A percentile compares a stretch with the other conserved stretches of the same genome.
Conservation (phyloP, 2,113 vertebrate genomes). For the Neodontobutis hainanensis region DNA sequence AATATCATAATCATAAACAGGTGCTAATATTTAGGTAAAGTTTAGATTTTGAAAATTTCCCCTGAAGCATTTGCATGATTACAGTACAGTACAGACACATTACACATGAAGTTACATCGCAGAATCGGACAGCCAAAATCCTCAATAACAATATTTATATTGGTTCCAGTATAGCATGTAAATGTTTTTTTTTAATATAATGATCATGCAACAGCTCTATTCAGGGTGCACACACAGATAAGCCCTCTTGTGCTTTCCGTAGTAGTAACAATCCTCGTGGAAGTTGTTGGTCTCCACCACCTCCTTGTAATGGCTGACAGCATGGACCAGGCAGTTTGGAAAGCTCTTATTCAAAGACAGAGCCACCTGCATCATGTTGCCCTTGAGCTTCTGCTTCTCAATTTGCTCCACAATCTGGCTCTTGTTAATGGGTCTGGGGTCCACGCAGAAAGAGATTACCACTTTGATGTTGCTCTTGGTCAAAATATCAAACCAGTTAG, state of each 20-base stretch:
- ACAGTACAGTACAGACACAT: not conserved
- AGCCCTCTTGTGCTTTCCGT: constrained; percentile 72
- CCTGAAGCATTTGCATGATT: constrained; percentile 1
- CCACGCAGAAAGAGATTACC: constrained; percentile 75
- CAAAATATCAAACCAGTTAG: constrained; percentile 77
- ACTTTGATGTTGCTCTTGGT: constrained; percentile 77
- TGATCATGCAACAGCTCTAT: constrained; percentile 40
- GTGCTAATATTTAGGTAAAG: too few relatives aligned
- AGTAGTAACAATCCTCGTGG: constrained; percentile 76
- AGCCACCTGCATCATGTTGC: constrained; percentile 77
- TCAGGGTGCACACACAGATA: constrained; percentile 78
- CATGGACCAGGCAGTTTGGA: constrained; percentile 77
- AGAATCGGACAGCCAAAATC: not conserved
- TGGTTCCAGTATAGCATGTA: not conserved
- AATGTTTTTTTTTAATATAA: not conserved
- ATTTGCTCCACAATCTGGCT: constrained; percentile 72
- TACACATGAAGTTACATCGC: not conserved
- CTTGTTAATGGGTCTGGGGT: constrained; percentile 77
- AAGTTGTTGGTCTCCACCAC: constrained; percentile 81
- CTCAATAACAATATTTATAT: not conserved
- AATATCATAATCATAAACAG: too few relatives aligned
- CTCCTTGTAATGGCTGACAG: constrained; percentile 78
- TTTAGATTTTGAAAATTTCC: not conserved
- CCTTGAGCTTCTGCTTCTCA: constrained; percentile 72
- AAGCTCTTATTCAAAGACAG: constrained; percentile 63